Conservation (phyloP, 2,888 invertebrate species). For the Copidosoma aretas region DNA sequence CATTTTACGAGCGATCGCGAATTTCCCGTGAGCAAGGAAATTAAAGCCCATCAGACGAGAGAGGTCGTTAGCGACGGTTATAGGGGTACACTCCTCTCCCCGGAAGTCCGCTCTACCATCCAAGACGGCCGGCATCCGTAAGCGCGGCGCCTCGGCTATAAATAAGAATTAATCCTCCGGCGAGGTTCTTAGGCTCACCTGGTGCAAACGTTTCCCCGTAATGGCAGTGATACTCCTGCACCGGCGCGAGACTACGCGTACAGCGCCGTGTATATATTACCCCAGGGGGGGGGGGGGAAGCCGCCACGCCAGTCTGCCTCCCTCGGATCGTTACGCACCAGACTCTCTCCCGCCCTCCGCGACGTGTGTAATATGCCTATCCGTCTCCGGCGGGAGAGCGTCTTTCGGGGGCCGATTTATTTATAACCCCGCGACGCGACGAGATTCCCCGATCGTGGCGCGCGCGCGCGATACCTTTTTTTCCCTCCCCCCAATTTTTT, state of each 20-base stretch:
- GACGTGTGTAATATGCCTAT: neutral
- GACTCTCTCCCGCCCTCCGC: neutral
- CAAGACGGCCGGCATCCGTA: too few relatives aligned
- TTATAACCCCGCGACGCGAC: conserved; percentile 40
- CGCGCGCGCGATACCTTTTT: too few relatives aligned
- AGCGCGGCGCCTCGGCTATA: conserved; percentile 40
- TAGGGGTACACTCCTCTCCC: conserved; percentile 41
- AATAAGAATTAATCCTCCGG: conserved; percentile 47
- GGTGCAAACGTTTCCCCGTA: conserved; percentile 29
- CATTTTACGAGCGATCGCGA: conserved; percentile 31
- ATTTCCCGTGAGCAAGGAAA: conserved; percentile 45
- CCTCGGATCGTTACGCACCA: neutral
- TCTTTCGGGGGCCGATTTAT: conserved; percentile 30
- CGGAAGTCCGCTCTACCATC: too few relatives aligned
- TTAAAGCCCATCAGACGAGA: conserved; percentile 35
- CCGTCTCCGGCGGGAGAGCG: conserved; percentile 22
- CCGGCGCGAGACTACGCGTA: too few relatives aligned
- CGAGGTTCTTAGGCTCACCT: conserved; percentile 45
- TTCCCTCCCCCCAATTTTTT: too few relatives aligned
- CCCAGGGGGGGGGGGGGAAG: too few relatives aligned
- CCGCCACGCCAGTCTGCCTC: neutral
- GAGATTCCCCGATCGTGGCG: conserved; percentile 7
- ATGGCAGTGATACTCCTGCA: neutral
- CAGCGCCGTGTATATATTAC: too few relatives aligned
- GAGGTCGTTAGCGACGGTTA: conserved; percentile 46